A percentile compares a stretch with the other conserved stretches of the same genome.
These are phyloP conservation scores for Morpho achilles DNA, from an alignment of 2,888 invertebrate species.

Conservation along the genomic window DNA sequence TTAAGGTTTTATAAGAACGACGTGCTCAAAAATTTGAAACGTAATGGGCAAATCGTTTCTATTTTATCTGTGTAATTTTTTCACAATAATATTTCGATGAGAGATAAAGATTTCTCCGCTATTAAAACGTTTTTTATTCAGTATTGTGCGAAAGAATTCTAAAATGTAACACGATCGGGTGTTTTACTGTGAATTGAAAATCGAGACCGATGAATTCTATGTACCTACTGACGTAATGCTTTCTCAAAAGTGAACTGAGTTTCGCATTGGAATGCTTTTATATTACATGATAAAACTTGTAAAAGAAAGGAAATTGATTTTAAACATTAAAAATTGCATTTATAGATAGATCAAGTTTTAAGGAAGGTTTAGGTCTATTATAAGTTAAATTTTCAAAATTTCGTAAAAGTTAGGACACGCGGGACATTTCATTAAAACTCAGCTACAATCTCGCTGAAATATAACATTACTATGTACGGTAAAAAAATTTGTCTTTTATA, in stretches of 20 bases:
- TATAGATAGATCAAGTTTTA: too few relatives aligned
- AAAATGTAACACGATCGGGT: constrained; percentile 50
- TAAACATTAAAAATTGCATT: too few relatives aligned
- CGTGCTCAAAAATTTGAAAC: neutral
- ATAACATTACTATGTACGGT: too few relatives aligned
- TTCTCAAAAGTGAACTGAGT: constrained; percentile 57
- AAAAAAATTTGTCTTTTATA: neutral
- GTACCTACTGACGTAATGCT: constrained; percentile 50
- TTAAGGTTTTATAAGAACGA: neutral
- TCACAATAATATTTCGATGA: neutral
- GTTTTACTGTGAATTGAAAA: constrained; percentile 55
- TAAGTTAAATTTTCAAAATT: too few relatives aligned
- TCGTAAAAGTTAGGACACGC: too few relatives aligned
- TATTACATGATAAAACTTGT: constrained; percentile 2
- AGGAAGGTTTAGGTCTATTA: too few relatives aligned
- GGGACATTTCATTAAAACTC: too few relatives aligned
- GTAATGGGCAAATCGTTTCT: neutral
- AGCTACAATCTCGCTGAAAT: too few relatives aligned
- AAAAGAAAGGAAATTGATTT: too few relatives aligned
- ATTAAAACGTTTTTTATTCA: constrained; percentile 10
- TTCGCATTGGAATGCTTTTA: constrained; percentile 34
- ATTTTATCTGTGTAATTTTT: neutral
- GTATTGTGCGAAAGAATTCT: constrained; percentile 37
- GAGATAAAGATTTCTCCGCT: constrained; percentile 6
- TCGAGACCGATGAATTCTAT: constrained; percentile 48